Evolutionary conservation across 2,113 vertebrate genomes (phyloP).

Genomic region (Rhagologus leucostigma): DNA sequence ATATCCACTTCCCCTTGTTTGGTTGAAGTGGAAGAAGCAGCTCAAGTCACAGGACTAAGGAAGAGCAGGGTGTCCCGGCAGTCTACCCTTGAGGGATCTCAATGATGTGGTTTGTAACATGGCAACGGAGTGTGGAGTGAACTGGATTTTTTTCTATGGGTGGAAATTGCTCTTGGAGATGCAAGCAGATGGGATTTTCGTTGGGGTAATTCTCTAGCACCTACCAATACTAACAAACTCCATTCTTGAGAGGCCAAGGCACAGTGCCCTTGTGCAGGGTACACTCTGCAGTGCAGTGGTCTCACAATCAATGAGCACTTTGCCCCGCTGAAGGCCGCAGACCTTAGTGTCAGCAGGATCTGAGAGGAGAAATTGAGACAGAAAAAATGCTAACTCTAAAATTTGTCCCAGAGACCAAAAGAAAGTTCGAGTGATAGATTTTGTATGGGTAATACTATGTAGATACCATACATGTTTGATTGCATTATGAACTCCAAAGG

Average conservation of each 20-base stretch:
- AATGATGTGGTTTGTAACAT: not conserved
- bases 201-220: not conserved
- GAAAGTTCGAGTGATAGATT: not conserved
- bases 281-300: not conserved
- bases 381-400: not conserved
- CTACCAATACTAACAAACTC: not conserved
- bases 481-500: not conserved
- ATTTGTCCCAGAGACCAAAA: not conserved
- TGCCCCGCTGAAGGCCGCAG: not conserved
- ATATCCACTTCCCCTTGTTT: not conserved
- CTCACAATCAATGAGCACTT: not conserved
- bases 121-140: not conserved
- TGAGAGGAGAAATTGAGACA: not conserved
- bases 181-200: not conserved
- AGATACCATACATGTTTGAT: not conserved
- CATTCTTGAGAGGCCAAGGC: not conserved
- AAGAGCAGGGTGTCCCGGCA: not conserved
- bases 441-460: not conserved
- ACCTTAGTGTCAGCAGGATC: not conserved
- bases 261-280: not conserved
- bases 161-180: not conserved
- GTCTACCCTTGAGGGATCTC: not conserved
- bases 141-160: not conserved
- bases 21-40: not conserved
- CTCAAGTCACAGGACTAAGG: fast-evolving